Evolutionary conservation across 2,797 vertebrate genomes (phyloP).

Genomic region (Sebastes aleutianus): DNA sequence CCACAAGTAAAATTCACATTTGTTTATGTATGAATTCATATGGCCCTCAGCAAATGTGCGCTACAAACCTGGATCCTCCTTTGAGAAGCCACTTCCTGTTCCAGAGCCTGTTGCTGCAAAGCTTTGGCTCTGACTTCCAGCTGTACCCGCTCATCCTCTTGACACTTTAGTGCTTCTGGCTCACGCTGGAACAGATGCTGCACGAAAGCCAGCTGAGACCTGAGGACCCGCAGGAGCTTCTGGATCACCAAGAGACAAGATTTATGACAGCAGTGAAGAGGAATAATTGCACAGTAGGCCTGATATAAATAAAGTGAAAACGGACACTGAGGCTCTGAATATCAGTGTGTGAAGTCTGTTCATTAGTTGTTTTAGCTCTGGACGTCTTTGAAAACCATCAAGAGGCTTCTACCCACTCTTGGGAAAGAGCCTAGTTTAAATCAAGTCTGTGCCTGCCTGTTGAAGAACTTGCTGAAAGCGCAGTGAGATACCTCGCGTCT

Average conservation of each 20-base stretch:
- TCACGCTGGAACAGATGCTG: constrained; percentile 78
- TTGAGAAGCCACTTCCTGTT: constrained; percentile 81
- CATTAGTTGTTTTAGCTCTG: background rate
- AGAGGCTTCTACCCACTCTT: constrained; percentile 4
- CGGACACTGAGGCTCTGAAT: background rate
- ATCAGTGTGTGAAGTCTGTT: background rate
- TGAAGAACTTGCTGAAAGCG: constrained; percentile 37
- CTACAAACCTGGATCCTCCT: constrained; percentile 84
- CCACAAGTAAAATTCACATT: background rate
- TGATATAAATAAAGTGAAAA: background rate
- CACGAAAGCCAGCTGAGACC: constrained; percentile 77
- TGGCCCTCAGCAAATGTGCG: constrained; percentile 40
- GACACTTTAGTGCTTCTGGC: constrained; percentile 74
- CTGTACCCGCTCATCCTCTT: constrained; percentile 72
- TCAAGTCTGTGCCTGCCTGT: constrained; percentile 1
- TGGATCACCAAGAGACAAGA: constrained; percentile 53
- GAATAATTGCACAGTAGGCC: background rate
- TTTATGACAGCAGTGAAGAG: background rate
- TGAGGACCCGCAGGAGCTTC: constrained; percentile 86
- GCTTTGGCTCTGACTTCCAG: constrained; percentile 77
- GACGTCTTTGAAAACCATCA: constrained; percentile 4
- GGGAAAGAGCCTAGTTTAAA: constrained; percentile 8
- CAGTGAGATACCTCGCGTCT: constrained; percentile 84
- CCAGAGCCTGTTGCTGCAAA: constrained; percentile 79
- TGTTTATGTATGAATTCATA: constrained; percentile 20